Percentiles rank a stretch among this genome's conserved stretches.
These are phyloP conservation scores for Dreissena polymorpha DNA, from an alignment of 1,140 invertebrate species.

Conservation along the genomic window DNA sequence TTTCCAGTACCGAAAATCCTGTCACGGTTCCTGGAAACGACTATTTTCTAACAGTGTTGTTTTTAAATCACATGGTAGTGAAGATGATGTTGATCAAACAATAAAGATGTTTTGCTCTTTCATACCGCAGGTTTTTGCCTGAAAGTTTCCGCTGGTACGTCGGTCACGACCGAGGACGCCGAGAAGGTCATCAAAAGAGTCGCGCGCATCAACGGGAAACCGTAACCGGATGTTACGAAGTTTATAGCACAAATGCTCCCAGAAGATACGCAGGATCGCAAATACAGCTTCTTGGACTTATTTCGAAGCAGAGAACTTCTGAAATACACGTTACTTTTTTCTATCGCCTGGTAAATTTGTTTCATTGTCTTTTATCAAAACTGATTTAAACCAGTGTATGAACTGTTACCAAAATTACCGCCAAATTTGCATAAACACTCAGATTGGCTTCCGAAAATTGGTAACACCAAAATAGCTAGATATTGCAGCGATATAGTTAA, in stretches of 20 bases:
- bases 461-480: too few relatives aligned
- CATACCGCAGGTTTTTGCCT: constrained; percentile 24
- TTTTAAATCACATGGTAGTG: too few relatives aligned
- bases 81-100: too few relatives aligned
- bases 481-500: too few relatives aligned
- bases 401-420: too few relatives aligned
- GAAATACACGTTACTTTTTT: not conserved
- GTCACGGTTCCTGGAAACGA: too few relatives aligned
- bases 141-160: constrained; percentile 48
- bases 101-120: not conserved
- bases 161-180: constrained; percentile 18
- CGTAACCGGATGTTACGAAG: not conserved
- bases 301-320: not conserved
- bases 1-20: too few relatives aligned
- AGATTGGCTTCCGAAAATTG: too few relatives aligned
- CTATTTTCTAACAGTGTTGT: too few relatives aligned
- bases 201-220: constrained; percentile 21
- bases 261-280: not conserved
- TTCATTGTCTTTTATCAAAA: not conserved
- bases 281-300: constrained; percentile 30
- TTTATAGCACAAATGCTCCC: not conserved
- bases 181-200: constrained; percentile 27
- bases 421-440: too few relatives aligned
- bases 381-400: too few relatives aligned
- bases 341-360: constrained; percentile 17